Evolutionary conservation across 2,797 vertebrate genomes (phyloP), one percentile per base, ranked within the genome.

Genomic region (Bucorvus abyssinicus): DNA sequence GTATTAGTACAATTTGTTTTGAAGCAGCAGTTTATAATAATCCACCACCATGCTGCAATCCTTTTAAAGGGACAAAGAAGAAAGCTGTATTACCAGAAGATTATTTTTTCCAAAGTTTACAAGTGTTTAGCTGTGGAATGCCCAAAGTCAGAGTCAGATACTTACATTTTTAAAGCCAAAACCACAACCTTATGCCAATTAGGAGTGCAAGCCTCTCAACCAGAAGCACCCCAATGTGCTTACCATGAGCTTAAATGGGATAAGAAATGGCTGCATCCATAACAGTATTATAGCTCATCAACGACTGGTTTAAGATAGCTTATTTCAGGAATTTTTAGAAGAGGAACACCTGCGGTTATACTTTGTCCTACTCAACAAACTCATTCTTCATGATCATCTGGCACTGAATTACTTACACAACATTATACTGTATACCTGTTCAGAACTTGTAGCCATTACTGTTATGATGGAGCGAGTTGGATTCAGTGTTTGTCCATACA

Each of bases 41-140:
- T 68, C 59, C 57, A 92, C 19, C 57, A 80, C 24, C 76, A 83
- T 34, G 36, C 79, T 4, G 7, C 69, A 91, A 88, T 85, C 69
- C 71, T 82, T 95, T 83, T 85, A 83, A 91, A 50, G 50, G 45
- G 79, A 82, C 86, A 92, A 93, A 93, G 53, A 59, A 84, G 59
- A 60, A 89, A 82, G 50, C 29, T 6, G 6, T 89, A 89, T 71
- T 90, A 94, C 53, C 56, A 92, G 70, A 67, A 93, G 47, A 93
- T 71, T 84, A 63, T 26, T 87, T 87, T 82, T 69, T n/a, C 44
- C 19, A 4, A 86, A 90, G 75, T 90, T 95, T 70, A 90, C 6
- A 73, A 93, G 42, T 34, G 8, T 71, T 86, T 74, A 0, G 0
- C 49, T 68, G 63, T 32, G 34, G 42, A 94, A 83, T 47, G 38